These are phyloP conservation scores for Bombyx huttoni DNA, from an alignment of 2,888 invertebrate genomes.

Conservation along the genomic window DNA sequence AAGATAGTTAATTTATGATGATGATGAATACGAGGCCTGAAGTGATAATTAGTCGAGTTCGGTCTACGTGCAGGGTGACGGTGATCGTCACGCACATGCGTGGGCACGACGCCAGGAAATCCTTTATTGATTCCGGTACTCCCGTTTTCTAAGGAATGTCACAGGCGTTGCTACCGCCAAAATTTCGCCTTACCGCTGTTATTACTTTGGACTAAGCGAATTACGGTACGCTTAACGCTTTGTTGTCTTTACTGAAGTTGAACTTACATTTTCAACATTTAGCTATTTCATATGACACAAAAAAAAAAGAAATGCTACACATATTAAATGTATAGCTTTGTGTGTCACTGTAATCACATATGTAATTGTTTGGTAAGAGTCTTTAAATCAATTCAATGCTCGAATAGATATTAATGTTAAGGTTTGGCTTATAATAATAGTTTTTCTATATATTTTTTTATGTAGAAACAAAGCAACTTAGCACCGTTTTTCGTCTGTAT, in stretches of 20 bases:
- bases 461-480: too few species aligned
- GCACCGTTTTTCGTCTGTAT: too few species aligned
- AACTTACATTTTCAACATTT: slow-evolving; percentile 21
- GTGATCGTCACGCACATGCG: slow-evolving; percentile 64
- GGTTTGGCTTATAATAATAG: too few species aligned
- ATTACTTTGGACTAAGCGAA: slow-evolving; percentile 51
- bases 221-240: slow-evolving; percentile 35
- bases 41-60: slow-evolving; percentile 4
- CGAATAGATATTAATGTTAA: too few species aligned
- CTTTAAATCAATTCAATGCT: too few species aligned
- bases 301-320: neutral
- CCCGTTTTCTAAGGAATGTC: slow-evolving; percentile 66
- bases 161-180: slow-evolving; percentile 60
- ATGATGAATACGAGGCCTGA: neutral
- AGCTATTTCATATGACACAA: neutral
- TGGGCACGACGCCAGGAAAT: slow-evolving; percentile 70
- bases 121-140: slow-evolving; percentile 73
- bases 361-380: too few species aligned
- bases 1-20: neutral
- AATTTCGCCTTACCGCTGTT: slow-evolving; percentile 44
- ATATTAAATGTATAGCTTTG: too few species aligned
- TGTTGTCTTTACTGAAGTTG: slow-evolving; percentile 26
- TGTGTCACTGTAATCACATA: too few species aligned
- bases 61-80: slow-evolving; percentile 10
- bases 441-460: too few species aligned